A percentile compares a stretch with the other conserved stretches of the same genome.
Evolutionary conservation across 2,797 vertebrate species (phyloP).

Genomic region (Benthosema pterotum): DNA sequence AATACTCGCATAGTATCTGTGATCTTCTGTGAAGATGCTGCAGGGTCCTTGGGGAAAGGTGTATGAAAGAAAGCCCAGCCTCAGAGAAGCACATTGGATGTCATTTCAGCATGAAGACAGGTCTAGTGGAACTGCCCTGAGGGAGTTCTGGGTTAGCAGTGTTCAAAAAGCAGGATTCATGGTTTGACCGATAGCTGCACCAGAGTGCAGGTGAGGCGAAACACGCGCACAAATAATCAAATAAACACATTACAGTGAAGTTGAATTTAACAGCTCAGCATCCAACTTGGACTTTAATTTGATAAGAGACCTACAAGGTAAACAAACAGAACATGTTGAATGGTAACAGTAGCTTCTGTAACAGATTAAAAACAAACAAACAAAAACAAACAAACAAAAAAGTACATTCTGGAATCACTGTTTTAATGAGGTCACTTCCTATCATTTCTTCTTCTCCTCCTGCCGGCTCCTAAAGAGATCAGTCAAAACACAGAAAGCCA

Average conservation of each 20-base stretch:
- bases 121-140: slow-evolving; percentile 59
- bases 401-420: slow-evolving; percentile 89
- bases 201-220: slow-evolving; percentile 37
- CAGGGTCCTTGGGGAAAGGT: slow-evolving; percentile 11
- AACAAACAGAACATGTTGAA: slow-evolving; percentile 21
- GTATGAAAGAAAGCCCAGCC: slow-evolving; percentile 16
- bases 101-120: slow-evolving; percentile 63
- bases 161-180: slow-evolving; percentile 41
- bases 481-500: slow-evolving; percentile 22
- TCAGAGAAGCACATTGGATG: slow-evolving; percentile 11
- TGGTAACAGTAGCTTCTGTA: slow-evolving; percentile 49
- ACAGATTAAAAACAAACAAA: slow-evolving; percentile 45
- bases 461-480: slow-evolving; percentile 77
- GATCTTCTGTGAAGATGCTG: slow-evolving; percentile 24
- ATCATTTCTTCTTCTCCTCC: slow-evolving; percentile 86
- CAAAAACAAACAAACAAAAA: too few species aligned
- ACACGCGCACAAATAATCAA: background rate
- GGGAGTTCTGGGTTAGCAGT: slow-evolving; percentile 55
- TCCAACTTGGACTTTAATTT: slow-evolving; percentile 13
- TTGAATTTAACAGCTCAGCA: slow-evolving; percentile 19
- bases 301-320: slow-evolving; percentile 22
- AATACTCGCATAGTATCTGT: background rate
- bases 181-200: slow-evolving; percentile 29
- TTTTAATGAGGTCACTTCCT: slow-evolving; percentile 91
- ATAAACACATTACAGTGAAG: slow-evolving; percentile 30